These are phyloP conservation scores for Leuciscus idus DNA, from an alignment of 2,113 vertebrate species.

Conservation along the genomic window DNA sequence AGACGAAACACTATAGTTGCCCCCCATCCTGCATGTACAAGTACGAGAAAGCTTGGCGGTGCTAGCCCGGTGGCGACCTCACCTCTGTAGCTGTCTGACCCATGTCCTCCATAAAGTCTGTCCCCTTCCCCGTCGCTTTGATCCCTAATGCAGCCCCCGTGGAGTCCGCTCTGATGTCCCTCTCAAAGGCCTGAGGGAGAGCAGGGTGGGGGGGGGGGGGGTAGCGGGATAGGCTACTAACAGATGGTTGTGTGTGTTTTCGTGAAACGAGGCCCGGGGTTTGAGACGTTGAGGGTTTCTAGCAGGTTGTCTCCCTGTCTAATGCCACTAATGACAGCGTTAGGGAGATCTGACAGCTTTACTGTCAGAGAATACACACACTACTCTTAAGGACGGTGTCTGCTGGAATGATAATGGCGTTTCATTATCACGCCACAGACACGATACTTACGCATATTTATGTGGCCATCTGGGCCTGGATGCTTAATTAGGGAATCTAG, in stretches of 20 bases:
- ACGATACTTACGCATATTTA: constrained; percentile 14
- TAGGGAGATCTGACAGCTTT: constrained; percentile 64
- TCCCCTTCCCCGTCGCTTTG: constrained; percentile 50
- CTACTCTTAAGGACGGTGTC: constrained; percentile 38
- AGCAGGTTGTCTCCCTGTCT: constrained; percentile 56
- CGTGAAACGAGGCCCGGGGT: background rate
- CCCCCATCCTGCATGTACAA: background rate
- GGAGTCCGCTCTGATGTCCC: constrained; percentile 50
- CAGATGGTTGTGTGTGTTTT: constrained; percentile 45
- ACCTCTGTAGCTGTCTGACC: constrained; percentile 55
- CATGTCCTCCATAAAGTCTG: constrained; percentile 56
- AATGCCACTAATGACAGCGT: constrained; percentile 61
- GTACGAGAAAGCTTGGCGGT: constrained; percentile 8
- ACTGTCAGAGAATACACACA: constrained; percentile 51
- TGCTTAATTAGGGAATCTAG: constrained; percentile 38
- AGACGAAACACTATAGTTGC: background rate
- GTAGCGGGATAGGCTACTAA: constrained; percentile 38
- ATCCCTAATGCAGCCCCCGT: constrained; percentile 50
- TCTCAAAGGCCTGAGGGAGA: constrained; percentile 46
- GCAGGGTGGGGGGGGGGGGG: background rate
- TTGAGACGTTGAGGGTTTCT: constrained; percentile 45
- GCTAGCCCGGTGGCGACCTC: constrained; percentile 28
- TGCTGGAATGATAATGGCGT: constrained; percentile 45
- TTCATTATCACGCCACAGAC: background rate
- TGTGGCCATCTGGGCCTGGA: constrained; percentile 13